Conservation (phyloP, 2,797 vertebrate genomes). For the Adrianichthys oophorus region DNA sequence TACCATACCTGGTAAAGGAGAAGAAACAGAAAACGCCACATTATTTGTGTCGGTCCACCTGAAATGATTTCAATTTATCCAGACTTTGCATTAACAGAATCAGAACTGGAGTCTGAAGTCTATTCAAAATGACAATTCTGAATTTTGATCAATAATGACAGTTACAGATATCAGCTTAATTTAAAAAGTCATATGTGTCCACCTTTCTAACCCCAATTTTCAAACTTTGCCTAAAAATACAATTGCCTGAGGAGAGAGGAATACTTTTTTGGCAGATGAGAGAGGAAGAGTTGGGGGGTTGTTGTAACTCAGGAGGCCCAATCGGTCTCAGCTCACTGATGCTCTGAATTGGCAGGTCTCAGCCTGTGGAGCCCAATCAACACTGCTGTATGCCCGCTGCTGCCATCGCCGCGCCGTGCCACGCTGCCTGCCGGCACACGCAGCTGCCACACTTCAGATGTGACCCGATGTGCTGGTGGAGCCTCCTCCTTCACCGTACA, state of each 20-base stretch:
- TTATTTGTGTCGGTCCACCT: no score
- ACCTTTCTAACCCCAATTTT: constrained; percentile 31
- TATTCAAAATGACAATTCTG: no score
- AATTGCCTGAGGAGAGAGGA: constrained; percentile 70
- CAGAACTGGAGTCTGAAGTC: no score
- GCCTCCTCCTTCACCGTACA: constrained; percentile 38
- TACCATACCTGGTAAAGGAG: constrained; percentile 68
- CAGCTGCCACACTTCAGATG: constrained; percentile 48
- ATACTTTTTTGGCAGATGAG: constrained; percentile 64
- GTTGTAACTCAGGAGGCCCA: constrained; percentile 80
- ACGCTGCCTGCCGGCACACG: constrained; percentile 44
- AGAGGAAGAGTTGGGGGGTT: constrained; percentile 69
- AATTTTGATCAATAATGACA: no score
- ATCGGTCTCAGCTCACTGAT: constrained; percentile 81
- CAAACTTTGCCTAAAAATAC: constrained; percentile 56
- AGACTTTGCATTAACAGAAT: no score
- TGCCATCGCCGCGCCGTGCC: constrained; percentile 31
- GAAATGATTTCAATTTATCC: no score
- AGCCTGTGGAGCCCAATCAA: constrained; percentile 80
- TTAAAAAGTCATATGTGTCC: constrained; percentile 16
- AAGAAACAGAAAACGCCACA: not conserved
- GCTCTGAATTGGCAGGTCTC: constrained; percentile 83
- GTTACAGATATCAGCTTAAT: not conserved
- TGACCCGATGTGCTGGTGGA: constrained; percentile 18
- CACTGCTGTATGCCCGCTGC: constrained; percentile 64